phyloP scores from a whole-genome alignment of 2,888 invertebrate species.

The Phortica magna region DNA sequence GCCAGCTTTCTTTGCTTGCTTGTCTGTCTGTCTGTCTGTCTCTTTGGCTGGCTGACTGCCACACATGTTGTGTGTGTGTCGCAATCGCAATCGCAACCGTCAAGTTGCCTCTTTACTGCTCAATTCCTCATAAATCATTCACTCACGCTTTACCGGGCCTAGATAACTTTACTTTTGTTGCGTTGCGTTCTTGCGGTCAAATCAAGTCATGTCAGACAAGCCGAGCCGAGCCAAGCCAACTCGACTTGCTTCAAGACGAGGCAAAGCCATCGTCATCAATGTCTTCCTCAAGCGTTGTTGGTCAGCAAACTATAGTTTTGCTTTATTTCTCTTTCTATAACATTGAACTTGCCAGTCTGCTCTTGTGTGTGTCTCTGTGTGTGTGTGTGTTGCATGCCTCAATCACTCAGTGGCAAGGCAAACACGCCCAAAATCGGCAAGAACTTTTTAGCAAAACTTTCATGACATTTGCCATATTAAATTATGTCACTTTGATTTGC shows the following conservation, averaged over 20 bases:
- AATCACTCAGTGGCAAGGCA: not conserved
- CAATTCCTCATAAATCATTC: conserved; percentile 69
- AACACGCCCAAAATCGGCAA: not conserved
- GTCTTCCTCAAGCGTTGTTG: conserved; percentile 3
- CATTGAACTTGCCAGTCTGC: conserved; percentile 66
- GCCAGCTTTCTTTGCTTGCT: conserved; percentile 7
- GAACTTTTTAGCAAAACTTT: conserved; percentile 1
- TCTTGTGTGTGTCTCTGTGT: not conserved
- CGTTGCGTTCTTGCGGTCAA: conserved; percentile 34
- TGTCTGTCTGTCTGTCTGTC: not conserved
- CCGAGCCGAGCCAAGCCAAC: not conserved
- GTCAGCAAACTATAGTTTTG: not conserved
- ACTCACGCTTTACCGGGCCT: conserved; percentile 49
- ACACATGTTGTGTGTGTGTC: not conserved
- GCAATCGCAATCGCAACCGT: conserved; percentile 15
- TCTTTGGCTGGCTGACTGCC: not conserved
- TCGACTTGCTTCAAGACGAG: too few relatives aligned
- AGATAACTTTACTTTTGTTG: conserved; percentile 43
- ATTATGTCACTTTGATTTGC: not conserved
- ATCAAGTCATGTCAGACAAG: not conserved
- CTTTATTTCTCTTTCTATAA: conserved; percentile 48
- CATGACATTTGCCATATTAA: conserved; percentile 15
- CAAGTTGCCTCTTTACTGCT: conserved; percentile 44
- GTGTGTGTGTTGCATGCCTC: conserved; percentile 10
- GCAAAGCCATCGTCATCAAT: not conserved